Conservation (phyloP, 2,113 vertebrate species). For the Brachyhypopomus gauderio region DNA sequence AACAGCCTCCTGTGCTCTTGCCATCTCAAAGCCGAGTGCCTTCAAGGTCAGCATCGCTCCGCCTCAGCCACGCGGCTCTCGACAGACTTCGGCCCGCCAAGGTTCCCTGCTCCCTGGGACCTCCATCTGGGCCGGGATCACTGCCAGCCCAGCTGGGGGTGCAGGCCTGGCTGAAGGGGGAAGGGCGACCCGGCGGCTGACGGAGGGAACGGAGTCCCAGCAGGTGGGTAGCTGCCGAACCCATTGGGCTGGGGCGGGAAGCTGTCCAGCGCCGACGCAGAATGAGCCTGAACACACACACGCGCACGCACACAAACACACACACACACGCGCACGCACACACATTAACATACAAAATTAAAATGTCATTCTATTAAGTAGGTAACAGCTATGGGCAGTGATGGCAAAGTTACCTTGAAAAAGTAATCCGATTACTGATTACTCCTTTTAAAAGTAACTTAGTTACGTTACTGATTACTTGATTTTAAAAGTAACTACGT, state of each 20-base stretch:
- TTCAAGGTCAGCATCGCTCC: neutral
- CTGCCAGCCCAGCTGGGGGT: constrained; percentile 94
- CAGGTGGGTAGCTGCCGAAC: constrained; percentile 84
- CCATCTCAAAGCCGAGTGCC: neutral
- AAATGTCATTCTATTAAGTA: too few species aligned
- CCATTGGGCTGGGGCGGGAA: constrained; percentile 88
- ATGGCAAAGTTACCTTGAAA: too few species aligned
- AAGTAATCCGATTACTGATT: too few species aligned
- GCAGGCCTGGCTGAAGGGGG: constrained; percentile 87
- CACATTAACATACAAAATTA: too few species aligned
- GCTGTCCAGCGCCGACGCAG: constrained; percentile 85
- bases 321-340: too few species aligned
- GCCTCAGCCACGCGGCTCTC: neutral
- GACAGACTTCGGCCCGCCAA: neutral
- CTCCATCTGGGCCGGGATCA: constrained; percentile 65
- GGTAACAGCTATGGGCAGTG: too few species aligned
- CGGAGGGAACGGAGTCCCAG: constrained; percentile 86
- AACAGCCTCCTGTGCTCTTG: neutral
- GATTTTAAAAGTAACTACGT: too few species aligned
- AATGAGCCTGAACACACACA: constrained; percentile 78
- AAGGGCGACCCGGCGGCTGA: constrained; percentile 87
- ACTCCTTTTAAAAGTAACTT: too few species aligned
- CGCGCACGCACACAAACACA: neutral
- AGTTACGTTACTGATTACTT: too few species aligned
- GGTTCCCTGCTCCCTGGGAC: neutral